phyloP scores from a whole-genome alignment of 2,888 invertebrate genomes.

The Achlya flavicornis region DNA sequence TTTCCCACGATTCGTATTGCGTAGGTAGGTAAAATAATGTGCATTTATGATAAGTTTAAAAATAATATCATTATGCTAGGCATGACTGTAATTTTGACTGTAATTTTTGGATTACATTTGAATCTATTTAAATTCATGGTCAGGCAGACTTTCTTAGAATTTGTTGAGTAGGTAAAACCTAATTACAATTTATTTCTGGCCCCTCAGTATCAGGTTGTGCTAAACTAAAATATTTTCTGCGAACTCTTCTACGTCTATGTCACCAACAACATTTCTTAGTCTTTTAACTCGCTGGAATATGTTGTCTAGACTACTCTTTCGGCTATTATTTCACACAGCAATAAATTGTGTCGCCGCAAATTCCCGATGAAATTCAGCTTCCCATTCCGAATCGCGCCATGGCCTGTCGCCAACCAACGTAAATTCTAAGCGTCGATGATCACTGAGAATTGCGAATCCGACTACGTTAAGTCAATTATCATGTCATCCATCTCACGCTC shows the following conservation, averaged over 20 bases:
- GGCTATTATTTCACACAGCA: not conserved
- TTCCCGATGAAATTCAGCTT: not conserved
- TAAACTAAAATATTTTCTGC: too few relatives aligned
- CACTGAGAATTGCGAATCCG: not conserved
- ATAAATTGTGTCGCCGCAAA: not conserved
- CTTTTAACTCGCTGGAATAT: not conserved
- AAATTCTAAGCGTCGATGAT: not conserved
- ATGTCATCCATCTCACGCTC: not conserved
- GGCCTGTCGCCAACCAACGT: not conserved
- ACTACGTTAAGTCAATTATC: constrained; percentile 4
- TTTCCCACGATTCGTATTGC: constrained; percentile 2
- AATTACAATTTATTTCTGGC: too few relatives aligned
- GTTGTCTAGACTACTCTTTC: not conserved
- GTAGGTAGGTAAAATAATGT: not conserved
- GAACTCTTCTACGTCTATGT: not conserved
- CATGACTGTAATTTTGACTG: not conserved
- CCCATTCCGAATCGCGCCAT: not conserved
- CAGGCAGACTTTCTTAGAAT: too few relatives aligned
- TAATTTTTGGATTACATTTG: too few relatives aligned
- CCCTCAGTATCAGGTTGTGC: too few relatives aligned
- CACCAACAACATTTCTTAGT: not conserved
- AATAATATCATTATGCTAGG: not conserved
- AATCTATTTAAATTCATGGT: too few relatives aligned
- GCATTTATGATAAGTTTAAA: not conserved
- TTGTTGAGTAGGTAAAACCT: too few relatives aligned